Conservation (phyloP, 2,113 vertebrate genomes). For the Microtus pennsylvanicus region DNA sequence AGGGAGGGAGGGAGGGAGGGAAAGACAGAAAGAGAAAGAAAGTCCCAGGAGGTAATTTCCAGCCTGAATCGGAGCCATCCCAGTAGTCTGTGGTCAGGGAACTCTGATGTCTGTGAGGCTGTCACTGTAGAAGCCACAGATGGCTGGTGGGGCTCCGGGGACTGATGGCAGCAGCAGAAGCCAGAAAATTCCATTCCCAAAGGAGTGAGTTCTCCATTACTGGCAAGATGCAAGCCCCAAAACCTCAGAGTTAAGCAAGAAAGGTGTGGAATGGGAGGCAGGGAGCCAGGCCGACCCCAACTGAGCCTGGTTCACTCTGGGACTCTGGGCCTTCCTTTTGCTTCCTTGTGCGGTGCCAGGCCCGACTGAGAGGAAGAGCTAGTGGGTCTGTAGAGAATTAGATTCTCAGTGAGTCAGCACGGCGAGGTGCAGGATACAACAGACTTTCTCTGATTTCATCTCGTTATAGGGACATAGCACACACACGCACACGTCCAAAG, state of each 20-base stretch:
- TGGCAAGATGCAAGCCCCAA: background rate
- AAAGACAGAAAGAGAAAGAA: background rate
- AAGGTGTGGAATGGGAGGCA: background rate
- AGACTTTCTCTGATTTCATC: background rate
- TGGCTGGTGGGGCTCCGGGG: background rate
- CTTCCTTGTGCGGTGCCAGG: background rate
- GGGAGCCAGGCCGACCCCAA: background rate
- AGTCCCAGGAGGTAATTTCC: background rate
- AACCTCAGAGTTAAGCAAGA: background rate
- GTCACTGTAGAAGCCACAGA: background rate
- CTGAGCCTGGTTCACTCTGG: background rate
- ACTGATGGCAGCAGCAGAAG: background rate
- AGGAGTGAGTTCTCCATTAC: background rate
- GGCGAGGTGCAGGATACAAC: background rate
- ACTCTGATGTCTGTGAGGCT: background rate
- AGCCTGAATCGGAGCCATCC: background rate
- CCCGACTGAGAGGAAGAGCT: background rate
- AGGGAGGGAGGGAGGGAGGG: too few relatives aligned
- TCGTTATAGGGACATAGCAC: background rate
- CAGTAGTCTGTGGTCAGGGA: background rate
- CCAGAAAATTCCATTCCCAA: background rate
- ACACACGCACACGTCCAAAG: background rate
- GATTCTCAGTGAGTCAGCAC: background rate
- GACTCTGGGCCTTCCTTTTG: background rate
- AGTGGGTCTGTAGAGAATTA: conserved; percentile 20